phyloP scores from a whole-genome alignment of 2,797 vertebrate genomes.

The Macropus fuliginosus region DNA sequence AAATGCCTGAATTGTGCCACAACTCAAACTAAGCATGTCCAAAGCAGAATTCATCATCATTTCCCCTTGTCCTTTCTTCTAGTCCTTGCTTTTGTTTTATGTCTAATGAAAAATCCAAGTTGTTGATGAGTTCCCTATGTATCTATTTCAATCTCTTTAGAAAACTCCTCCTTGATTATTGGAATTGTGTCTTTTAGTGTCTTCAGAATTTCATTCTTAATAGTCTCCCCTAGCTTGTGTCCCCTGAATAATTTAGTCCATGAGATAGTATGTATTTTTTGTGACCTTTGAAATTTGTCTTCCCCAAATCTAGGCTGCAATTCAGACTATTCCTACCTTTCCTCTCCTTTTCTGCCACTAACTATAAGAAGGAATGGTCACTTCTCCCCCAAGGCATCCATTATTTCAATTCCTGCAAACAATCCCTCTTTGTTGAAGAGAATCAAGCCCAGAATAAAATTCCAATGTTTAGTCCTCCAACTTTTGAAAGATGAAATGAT shows the following conservation, averaged over 20 bases:
- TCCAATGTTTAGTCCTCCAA: background rate
- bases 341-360: background rate
- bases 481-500: background rate
- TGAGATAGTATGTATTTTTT: background rate
- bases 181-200: background rate
- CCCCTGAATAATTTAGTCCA: background rate
- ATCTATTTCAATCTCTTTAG: background rate
- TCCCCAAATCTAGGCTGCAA: background rate
- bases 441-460: background rate
- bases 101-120: background rate
- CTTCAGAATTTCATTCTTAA: background rate
- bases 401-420: background rate
- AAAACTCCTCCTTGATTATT: background rate
- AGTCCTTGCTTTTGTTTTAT: background rate
- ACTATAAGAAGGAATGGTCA: background rate
- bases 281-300: background rate
- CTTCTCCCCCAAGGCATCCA: background rate
- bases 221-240: background rate
- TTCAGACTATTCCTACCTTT: background rate
- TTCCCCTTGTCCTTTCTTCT: background rate
- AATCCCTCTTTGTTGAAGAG: background rate
- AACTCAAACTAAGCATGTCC: background rate
- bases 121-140: background rate
- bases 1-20: background rate
- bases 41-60: background rate